Conservation (phyloP, 2,888 invertebrate species). For the Cordylochernes scorpioides region DNA sequence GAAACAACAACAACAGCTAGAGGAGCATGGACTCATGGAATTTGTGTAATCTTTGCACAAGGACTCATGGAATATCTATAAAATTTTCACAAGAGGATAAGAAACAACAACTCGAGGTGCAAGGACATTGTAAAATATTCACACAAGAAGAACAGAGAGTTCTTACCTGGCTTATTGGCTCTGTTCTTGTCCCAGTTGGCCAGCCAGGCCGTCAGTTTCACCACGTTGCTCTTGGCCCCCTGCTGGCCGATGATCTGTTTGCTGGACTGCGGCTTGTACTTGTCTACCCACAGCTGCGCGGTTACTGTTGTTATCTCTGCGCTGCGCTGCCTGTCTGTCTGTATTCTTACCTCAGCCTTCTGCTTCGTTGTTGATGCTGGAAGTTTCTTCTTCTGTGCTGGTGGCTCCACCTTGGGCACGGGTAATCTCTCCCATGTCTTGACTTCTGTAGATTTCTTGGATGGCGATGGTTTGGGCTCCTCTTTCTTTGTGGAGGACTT, state of each 20-base stretch:
- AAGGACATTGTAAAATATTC: too few species aligned
- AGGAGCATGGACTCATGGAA: too few species aligned
- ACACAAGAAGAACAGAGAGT: conserved; percentile 38
- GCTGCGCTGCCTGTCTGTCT: not conserved
- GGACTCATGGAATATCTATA: too few species aligned
- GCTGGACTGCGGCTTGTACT: conserved; percentile 55
- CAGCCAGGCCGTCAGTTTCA: conserved; percentile 63
- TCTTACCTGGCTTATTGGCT: conserved; percentile 22
- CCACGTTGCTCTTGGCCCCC: conserved; percentile 61
- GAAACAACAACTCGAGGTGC: too few species aligned
- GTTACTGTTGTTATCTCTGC: not conserved
- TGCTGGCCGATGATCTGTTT: conserved; percentile 82
- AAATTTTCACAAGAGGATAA: too few species aligned
- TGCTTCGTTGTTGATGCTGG: not conserved
- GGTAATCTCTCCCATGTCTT: not conserved
- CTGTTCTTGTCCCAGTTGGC: conserved; percentile 65
- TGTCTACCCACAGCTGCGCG: conserved; percentile 50
- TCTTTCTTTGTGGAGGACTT: too few species aligned
- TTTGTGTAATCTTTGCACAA: too few species aligned
- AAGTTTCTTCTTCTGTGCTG: not conserved
- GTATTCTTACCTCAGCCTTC: not conserved
- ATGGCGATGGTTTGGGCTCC: too few species aligned
- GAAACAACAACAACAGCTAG: too few species aligned
- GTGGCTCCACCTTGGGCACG: not conserved
- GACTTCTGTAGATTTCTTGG: too few species aligned